Evolutionary conservation across 1,140 invertebrate species (phyloP), one percentile per base, ranked within the genome.

Genomic region (Drosophila malerkotliana): DNA sequence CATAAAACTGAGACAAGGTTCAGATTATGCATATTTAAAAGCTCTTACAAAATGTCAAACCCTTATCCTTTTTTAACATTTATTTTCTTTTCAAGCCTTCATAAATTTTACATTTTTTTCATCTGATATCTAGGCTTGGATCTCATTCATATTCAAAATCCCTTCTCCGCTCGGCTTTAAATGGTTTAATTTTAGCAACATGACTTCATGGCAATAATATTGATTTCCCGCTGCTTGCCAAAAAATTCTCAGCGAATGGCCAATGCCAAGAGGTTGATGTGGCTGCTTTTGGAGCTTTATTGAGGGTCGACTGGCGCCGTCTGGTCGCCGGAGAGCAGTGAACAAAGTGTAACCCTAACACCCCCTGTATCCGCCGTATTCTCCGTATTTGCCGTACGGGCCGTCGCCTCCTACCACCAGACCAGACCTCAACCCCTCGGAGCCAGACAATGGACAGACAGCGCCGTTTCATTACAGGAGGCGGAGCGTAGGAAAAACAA

Each of bases 321-420:
- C 83, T 87, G 54, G 83, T 66, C 83, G 83, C 37, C n/a, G 24
- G 49, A 24, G 37, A 39, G 51, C 56, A 45, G 62, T 76, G 74
- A 82, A 72, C 63, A 89, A 74, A 77, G 15, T 88, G 72, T 83
- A 87, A 87, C 83, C 83, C 88, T 87, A 88, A 88, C 79, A 88
- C 44, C 44, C 44, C 44, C 62, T 45, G 60, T 5, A 44, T 47
- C 15, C 49, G 47, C 15, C 60, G 39, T 37, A 6, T 28, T 5
- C 1, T 21, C 21, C 3, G 21, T 21, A 34, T 34, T 10, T 1
- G 9, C 32, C 32, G 8, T 10, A 34, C 9, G 45, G 30, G 21
- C 21, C 10, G 21, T n/a, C 4, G n/a, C 14, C 34, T n/a, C 10
- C 18, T 24, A 37, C 41, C 41, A 21, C 21, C 32, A 8, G 37